Percentiles rank a stretch among this genome's conserved stretches.
Conservation (phyloP, 2,888 invertebrate genomes). For the Heliconius aoede region DNA sequence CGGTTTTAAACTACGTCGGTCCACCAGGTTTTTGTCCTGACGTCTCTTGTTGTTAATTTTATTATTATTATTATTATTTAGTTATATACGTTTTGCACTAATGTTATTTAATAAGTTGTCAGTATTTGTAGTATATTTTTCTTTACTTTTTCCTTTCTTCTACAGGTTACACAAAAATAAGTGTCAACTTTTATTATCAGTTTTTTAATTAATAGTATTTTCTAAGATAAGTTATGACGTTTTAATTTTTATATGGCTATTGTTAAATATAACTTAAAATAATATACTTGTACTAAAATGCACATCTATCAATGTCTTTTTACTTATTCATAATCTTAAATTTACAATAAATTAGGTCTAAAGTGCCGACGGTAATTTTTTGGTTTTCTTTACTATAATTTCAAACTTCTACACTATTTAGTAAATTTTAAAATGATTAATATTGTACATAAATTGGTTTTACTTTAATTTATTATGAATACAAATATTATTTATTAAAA, state of each 20-base stretch:
- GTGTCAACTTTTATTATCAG: neutral
- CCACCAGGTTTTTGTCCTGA: neutral
- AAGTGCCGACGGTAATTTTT: constrained; percentile 14
- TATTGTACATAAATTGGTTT: neutral
- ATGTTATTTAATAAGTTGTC: neutral
- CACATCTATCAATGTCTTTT: neutral
- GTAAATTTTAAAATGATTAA: neutral
- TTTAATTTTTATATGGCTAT: neutral
- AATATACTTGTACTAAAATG: neutral
- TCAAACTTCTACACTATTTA: neutral
- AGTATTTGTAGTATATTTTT: neutral
- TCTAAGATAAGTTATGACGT: neutral
- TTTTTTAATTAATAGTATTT: neutral
- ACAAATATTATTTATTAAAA: neutral
- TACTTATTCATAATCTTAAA: neutral
- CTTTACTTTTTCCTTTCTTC: neutral
- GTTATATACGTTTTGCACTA: neutral
- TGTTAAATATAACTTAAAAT: neutral
- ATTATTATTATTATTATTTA: neutral
- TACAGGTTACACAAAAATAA: neutral
- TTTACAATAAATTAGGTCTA: neutral
- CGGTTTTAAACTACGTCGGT: constrained; percentile 11
- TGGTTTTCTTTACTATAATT: neutral
- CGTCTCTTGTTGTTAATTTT: neutral
- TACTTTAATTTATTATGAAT: neutral